These are phyloP conservation scores for Burhinus bistriatus DNA, from an alignment of 2,113 vertebrate genomes.

Conservation along the genomic window DNA sequence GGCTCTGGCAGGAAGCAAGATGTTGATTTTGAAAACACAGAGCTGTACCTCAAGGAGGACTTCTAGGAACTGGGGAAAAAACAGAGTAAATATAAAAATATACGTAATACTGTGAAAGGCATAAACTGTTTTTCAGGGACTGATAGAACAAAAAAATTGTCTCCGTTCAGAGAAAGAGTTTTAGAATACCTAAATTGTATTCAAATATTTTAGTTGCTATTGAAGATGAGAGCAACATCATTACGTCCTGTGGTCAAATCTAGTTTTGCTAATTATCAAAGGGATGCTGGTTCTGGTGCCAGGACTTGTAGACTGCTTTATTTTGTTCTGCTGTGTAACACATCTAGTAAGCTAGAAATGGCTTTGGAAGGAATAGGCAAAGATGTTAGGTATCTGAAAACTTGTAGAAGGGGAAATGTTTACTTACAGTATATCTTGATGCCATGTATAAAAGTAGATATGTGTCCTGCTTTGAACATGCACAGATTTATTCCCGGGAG, in stretches of 20 bases:
- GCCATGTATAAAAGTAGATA: neutral
- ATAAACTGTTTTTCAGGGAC: neutral
- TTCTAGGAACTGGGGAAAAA: neutral
- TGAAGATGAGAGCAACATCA: neutral
- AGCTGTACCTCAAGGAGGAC: neutral
- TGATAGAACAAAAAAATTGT: neutral
- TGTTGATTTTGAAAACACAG: slow-evolving; percentile 3
- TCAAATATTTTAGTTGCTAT: neutral
- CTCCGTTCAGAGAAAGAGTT: neutral
- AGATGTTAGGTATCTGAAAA: neutral
- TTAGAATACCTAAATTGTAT: neutral
- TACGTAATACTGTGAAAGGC: neutral
- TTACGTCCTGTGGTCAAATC: neutral
- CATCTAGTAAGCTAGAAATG: neutral
- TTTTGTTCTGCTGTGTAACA: neutral
- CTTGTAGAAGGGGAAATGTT: neutral
- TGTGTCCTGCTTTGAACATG: neutral
- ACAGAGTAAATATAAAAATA: neutral
- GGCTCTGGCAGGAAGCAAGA: neutral
- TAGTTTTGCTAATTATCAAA: neutral
- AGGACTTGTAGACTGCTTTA: neutral
- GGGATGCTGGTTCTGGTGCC: neutral
- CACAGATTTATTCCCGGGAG: neutral
- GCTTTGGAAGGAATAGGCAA: neutral
- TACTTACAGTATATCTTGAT: neutral